A percentile compares a stretch with the other conserved stretches of the same genome.
Evolutionary conservation across 2,888 invertebrate genomes (phyloP).

Genomic region (Caenorhabditis virilis): DNA sequence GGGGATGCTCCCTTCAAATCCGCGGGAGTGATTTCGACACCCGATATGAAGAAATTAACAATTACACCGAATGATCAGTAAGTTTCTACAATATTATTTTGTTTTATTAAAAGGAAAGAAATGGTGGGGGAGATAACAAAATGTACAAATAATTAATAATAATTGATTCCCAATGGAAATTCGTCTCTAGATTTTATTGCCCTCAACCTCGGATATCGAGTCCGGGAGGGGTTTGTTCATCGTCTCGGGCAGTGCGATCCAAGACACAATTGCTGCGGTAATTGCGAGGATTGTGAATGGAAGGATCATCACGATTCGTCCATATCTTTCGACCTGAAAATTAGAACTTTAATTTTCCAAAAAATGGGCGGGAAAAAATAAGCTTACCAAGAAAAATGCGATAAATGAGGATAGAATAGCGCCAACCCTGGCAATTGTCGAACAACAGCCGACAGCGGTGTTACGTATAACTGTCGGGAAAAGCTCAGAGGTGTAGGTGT

Average conservation of each 20-base stretch:
- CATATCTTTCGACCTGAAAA: constrained; percentile 56
- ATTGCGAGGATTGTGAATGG: constrained; percentile 61
- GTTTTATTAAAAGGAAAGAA: neutral
- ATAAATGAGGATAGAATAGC: constrained; percentile 85
- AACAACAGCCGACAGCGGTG: constrained; percentile 83
- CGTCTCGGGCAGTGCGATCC: constrained; percentile 65
- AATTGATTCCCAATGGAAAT: too few species aligned
- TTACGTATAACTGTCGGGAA: constrained; percentile 87
- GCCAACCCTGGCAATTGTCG: constrained; percentile 83
- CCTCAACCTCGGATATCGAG: constrained; percentile 60
- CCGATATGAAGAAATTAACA: constrained; percentile 72
- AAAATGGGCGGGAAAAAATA: neutral
- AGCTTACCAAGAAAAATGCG: constrained; percentile 71
- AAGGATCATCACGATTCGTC: constrained; percentile 57
- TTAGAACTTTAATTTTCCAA: too few species aligned
- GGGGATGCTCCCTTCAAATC: constrained; percentile 73
- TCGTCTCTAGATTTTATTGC: constrained; percentile 32
- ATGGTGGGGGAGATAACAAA: too few species aligned
- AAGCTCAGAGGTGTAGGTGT: constrained; percentile 84
- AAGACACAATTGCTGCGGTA: constrained; percentile 53
- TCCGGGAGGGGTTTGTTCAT: constrained; percentile 58
- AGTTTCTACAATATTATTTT: constrained; percentile 13
- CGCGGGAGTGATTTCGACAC: constrained; percentile 71
- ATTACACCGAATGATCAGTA: constrained; percentile 71
- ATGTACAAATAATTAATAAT: too few species aligned